A percentile compares a stretch with the other conserved stretches of the same genome.
These are phyloP conservation scores for Adela reaumurella DNA, from an alignment of 2,888 invertebrate species.

Conservation along the genomic window DNA sequence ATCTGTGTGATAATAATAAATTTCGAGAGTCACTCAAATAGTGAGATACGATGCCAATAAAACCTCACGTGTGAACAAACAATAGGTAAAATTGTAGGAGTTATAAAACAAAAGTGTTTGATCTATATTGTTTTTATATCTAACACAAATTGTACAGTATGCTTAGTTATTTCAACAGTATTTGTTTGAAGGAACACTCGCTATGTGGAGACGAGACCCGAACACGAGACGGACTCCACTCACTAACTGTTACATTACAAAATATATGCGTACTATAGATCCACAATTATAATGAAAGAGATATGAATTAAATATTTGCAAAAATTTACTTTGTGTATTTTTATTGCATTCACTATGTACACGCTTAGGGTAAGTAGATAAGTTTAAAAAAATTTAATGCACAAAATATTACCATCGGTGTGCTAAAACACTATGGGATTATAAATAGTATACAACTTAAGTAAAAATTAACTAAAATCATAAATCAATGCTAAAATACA, in stretches of 20 bases:
- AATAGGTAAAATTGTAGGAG: conserved; percentile 4
- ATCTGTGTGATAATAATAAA: too few species aligned
- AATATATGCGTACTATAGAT: conserved; percentile 46
- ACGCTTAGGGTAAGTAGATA: too few species aligned
- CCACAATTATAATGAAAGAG: conserved; percentile 55
- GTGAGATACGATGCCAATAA: too few species aligned
- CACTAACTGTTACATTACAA: conserved; percentile 11
- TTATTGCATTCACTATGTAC: conserved; percentile 16
- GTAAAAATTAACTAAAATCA: too few species aligned
- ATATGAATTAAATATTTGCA: conserved; percentile 53
- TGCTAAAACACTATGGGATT: too few species aligned
- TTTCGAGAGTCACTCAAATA: too few species aligned
- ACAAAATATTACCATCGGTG: too few species aligned
- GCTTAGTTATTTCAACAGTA: not conserved
- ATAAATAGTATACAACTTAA: too few species aligned
- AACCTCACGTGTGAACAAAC: conserved; percentile 5
- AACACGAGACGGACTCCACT: not conserved
- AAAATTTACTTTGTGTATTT: conserved; percentile 50
- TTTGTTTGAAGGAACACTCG: not conserved
- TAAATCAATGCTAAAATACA: too few species aligned
- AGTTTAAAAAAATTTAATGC: too few species aligned
- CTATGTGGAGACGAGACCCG: not conserved
- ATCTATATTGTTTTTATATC: conserved; percentile 9
- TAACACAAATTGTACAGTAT: conserved; percentile 9
- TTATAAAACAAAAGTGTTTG: conserved; percentile 5